These are phyloP conservation scores for Digitonthophagus gazella DNA, from an alignment of 2,888 invertebrate genomes.

Conservation along the genomic window DNA sequence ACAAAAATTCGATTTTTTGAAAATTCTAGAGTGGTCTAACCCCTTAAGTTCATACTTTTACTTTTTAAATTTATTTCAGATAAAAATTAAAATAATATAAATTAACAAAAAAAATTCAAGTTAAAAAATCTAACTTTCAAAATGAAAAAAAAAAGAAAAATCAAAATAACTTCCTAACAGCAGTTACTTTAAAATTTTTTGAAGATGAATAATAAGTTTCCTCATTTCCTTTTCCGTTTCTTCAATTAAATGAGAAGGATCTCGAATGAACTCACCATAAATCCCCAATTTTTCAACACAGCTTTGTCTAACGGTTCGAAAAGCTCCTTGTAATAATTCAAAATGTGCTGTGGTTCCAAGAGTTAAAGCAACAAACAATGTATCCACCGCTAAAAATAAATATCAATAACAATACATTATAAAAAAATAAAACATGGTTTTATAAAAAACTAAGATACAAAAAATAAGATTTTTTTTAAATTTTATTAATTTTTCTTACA, in stretches of 20 bases:
- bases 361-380: background rate
- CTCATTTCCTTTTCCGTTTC: background rate
- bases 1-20: no score
- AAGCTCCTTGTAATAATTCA: background rate
- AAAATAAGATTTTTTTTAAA: no score
- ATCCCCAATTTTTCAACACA: background rate
- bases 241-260: background rate
- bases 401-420: no score
- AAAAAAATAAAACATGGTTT: background rate
- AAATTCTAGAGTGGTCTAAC: no score
- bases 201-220: background rate
- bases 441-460: no score
- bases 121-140: no score
- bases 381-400: background rate
- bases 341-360: background rate
- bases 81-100: no score
- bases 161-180: no score
- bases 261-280: background rate
- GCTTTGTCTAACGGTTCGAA: background rate
- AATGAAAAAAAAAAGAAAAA: no score
- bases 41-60: no score
- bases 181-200: background rate
- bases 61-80: no score
- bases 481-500: background rate
- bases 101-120: no score